These are phyloP conservation scores for Meteorus cinctellus DNA, from an alignment of 2,888 invertebrate species.

Conservation along the genomic window DNA sequence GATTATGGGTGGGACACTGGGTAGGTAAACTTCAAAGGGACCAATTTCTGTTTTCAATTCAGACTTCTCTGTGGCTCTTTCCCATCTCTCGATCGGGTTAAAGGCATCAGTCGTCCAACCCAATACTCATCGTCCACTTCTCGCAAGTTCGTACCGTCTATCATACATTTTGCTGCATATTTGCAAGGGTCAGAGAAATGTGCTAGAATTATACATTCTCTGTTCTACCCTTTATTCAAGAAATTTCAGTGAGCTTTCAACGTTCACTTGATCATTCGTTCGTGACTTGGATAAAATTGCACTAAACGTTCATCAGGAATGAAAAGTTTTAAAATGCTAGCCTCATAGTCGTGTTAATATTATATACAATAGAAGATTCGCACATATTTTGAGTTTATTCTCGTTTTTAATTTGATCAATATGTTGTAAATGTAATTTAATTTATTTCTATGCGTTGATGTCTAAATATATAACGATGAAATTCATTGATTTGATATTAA, in stretches of 20 bases:
- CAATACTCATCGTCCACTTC: slow-evolving; percentile 21
- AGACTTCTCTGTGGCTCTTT: slow-evolving; percentile 46
- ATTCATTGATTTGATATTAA: no score
- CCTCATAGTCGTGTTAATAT: neutral
- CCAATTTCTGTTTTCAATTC: slow-evolving; percentile 71
- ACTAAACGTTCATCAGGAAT: neutral
- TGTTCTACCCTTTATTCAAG: slow-evolving; percentile 23
- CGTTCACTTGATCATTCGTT: neutral
- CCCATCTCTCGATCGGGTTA: slow-evolving; percentile 44
- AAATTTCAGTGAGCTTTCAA: slow-evolving; percentile 18
- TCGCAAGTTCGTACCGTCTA: slow-evolving; percentile 27
- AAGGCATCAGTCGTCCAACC: slow-evolving; percentile 51
- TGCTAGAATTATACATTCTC: neutral
- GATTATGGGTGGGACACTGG: slow-evolving; percentile 65
- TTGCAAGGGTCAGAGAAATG: slow-evolving; percentile 7
- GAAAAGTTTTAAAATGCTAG: neutral
- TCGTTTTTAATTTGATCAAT: no score
- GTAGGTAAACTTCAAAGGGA: slow-evolving; percentile 68
- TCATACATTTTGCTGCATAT: slow-evolving; percentile 29
- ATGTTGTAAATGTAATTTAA: no score
- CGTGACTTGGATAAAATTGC: slow-evolving; percentile 24
- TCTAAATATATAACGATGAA: no score
- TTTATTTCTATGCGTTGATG: no score
- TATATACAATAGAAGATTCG: neutral
- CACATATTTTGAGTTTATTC: no score